phyloP scores from a whole-genome alignment of 2,113 vertebrate species.

The Synodontis membranacea region DNA sequence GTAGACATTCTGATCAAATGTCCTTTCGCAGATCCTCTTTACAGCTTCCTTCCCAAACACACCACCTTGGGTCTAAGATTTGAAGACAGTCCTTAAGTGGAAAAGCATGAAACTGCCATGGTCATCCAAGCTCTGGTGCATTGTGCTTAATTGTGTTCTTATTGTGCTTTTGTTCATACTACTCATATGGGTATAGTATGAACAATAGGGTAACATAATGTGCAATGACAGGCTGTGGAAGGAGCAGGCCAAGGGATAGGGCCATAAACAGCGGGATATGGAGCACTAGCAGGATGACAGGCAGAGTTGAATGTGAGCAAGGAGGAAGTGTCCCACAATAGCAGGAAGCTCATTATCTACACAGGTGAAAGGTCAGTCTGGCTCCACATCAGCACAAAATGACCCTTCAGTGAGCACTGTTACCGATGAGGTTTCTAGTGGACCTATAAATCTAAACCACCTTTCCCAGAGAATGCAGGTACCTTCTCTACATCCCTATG shows the following conservation, averaged over 20 bases:
- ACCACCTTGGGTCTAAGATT: neutral
- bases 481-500: neutral
- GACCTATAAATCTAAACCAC: neutral
- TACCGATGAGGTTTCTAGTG: neutral
- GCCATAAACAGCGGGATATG: slow-evolving; percentile 8
- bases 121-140: slow-evolving; percentile 16
- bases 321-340: slow-evolving; percentile 47
- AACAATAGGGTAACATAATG: slow-evolving; percentile 39
- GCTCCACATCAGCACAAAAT: slow-evolving; percentile 4
- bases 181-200: slow-evolving; percentile 8
- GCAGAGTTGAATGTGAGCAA: slow-evolving; percentile 45
- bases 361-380: slow-evolving; percentile 42
- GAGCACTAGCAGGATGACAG: slow-evolving; percentile 39
- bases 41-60: neutral
- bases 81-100: slow-evolving; percentile 1
- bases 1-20: neutral
- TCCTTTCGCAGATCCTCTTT: neutral
- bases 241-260: slow-evolving; percentile 14
- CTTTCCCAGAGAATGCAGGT: neutral
- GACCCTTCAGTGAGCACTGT: slow-evolving; percentile 5
- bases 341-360: slow-evolving; percentile 50
- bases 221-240: slow-evolving; percentile 22
- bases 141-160: slow-evolving; percentile 8
- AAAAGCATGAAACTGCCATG: slow-evolving; percentile 13
- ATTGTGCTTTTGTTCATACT: slow-evolving; percentile 29